A percentile compares a stretch with the other conserved stretches of the same genome.
Evolutionary conservation across 2,797 vertebrate species (phyloP).

Genomic region (Sebastolobus altivelis): DNA sequence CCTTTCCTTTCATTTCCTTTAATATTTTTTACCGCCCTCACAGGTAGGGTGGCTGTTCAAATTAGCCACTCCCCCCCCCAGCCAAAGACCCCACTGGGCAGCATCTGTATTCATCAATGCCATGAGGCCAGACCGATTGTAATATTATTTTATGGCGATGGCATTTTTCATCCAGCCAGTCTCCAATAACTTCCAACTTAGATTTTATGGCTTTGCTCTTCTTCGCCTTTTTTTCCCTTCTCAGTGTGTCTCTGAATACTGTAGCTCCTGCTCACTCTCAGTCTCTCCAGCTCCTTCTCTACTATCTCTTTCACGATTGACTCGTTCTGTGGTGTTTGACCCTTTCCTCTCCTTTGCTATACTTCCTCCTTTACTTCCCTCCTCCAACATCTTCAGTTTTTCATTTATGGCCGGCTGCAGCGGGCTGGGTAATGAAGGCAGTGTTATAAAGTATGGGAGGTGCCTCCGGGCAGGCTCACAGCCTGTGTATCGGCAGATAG

Average conservation of each 20-base stretch:
- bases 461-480: conserved; percentile 68
- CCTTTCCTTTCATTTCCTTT: conserved; percentile 70
- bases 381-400: conserved; percentile 62
- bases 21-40: conserved; percentile 68
- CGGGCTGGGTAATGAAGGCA: conserved; percentile 73
- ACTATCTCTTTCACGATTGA: conserved; percentile 40
- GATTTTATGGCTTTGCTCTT: conserved; percentile 69
- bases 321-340: conserved; percentile 46
- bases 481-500: conserved; percentile 60
- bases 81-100: conserved; percentile 62
- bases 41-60: conserved; percentile 65
- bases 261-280: conserved; percentile 25
- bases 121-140: conserved; percentile 75
- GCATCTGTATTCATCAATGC: conserved; percentile 78
- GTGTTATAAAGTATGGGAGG: conserved; percentile 73
- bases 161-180: conserved; percentile 75
- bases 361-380: conserved; percentile 40
- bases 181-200: conserved; percentile 75
- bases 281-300: conserved; percentile 19
- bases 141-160: conserved; percentile 81
- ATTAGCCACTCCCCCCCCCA: conserved; percentile 55
- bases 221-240: conserved; percentile 24
- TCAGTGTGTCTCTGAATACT: conserved; percentile 27
- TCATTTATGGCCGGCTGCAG: conserved; percentile 73
- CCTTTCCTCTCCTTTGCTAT: conserved; percentile 34